phyloP scores from a whole-genome alignment of 1,140 invertebrate species.

The Samia ricini region DNA sequence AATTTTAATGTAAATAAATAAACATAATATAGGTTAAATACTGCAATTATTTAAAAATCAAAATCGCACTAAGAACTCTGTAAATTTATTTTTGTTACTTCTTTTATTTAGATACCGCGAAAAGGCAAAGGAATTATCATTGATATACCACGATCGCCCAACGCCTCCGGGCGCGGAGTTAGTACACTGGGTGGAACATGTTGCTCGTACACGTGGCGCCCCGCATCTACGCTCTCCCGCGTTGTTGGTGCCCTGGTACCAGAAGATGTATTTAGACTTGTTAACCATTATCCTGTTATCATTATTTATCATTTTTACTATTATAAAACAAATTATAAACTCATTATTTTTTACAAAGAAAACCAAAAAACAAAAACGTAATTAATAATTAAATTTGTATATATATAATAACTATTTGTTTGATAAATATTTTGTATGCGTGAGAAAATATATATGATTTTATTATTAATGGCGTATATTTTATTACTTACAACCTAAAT shows the following conservation, averaged over 20 bases:
- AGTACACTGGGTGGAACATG: slow-evolving; percentile 49
- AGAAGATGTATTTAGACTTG: slow-evolving; percentile 44
- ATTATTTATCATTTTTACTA: neutral
- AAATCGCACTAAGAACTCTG: too few relatives aligned
- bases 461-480: too few relatives aligned
- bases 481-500: too few relatives aligned
- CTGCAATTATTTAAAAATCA: too few relatives aligned
- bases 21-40: too few relatives aligned
- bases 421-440: too few relatives aligned
- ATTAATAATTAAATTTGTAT: too few relatives aligned
- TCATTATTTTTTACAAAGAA: neutral
- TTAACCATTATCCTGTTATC: slow-evolving; percentile 17
- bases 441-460: too few relatives aligned
- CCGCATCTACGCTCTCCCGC: slow-evolving; percentile 45
- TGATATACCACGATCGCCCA: slow-evolving; percentile 47
- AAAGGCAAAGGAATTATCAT: slow-evolving; percentile 35
- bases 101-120: slow-evolving; percentile 33
- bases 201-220: slow-evolving; percentile 44
- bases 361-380: neutral
- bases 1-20: too few relatives aligned
- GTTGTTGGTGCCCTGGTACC: slow-evolving; percentile 39
- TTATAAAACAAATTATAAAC: neutral
- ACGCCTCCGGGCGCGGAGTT: slow-evolving; percentile 39
- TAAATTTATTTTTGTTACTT: too few relatives aligned
- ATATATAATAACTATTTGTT: too few relatives aligned